phyloP scores from a whole-genome alignment of 2,113 vertebrate genomes.

The Calyptomena viridis region DNA sequence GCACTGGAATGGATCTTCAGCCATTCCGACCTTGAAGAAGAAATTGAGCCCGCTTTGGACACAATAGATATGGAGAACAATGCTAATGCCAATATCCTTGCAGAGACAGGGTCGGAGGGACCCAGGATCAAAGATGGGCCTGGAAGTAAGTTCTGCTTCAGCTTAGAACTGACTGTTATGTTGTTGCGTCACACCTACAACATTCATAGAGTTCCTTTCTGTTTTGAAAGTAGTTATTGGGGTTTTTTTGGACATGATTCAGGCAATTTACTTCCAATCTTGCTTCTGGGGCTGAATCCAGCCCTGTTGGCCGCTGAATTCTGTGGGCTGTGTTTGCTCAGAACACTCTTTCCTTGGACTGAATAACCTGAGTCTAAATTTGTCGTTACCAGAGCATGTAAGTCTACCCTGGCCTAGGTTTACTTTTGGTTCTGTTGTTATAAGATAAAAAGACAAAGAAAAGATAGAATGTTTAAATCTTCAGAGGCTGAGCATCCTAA shows the following conservation, averaged over 20 bases:
- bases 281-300: neutral
- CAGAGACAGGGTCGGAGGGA: constrained; percentile 82
- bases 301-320: neutral
- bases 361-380: neutral
- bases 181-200: neutral
- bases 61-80: constrained; percentile 84
- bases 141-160: constrained; percentile 86
- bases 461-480: neutral
- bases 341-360: neutral
- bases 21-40: constrained; percentile 87
- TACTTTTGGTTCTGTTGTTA: neutral
- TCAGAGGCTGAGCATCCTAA: neutral
- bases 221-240: neutral
- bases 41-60: constrained; percentile 77
- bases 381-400: neutral
- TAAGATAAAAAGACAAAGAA: neutral
- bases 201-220: neutral
- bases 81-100: constrained; percentile 82
- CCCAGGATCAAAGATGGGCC: constrained; percentile 91
- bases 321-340: neutral
- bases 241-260: neutral
- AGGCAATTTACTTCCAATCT: neutral
- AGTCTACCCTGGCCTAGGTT: neutral
- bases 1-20: constrained; percentile 97
- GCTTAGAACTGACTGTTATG: neutral